phyloP scores from a whole-genome alignment of 2,113 vertebrate species.

The Pelecanus crispus region DNA sequence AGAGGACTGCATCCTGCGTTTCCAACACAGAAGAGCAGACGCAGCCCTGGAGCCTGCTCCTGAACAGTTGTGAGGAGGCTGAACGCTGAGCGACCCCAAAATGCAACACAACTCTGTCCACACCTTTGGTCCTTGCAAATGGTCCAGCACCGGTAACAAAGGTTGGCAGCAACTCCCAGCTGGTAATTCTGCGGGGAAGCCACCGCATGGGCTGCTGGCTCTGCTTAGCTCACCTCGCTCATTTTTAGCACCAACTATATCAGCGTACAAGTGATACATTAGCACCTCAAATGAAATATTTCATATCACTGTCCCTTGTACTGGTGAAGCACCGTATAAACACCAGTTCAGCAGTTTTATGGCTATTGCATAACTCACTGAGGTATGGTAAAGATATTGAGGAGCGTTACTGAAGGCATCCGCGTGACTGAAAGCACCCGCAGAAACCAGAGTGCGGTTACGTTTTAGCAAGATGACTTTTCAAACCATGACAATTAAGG shows the following conservation, averaged over 20 bases:
- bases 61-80: background rate
- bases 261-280: conserved; percentile 53
- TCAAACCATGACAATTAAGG: background rate
- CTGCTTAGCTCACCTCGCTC: background rate
- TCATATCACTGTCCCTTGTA: conserved; percentile 69
- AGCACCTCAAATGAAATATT: conserved; percentile 63
- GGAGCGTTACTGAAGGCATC: conserved; percentile 28
- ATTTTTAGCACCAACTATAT: conserved; percentile 51
- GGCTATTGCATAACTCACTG: conserved; percentile 78
- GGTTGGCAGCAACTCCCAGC: background rate
- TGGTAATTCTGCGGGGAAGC: background rate
- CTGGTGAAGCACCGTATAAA: conserved; percentile 75
- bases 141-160: background rate
- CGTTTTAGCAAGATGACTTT: background rate
- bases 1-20: background rate
- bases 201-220: background rate
- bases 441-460: conserved; percentile 39
- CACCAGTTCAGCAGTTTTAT: conserved; percentile 66
- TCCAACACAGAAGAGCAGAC: background rate
- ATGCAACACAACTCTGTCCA: background rate
- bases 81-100: background rate
- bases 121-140: conserved; percentile 4
- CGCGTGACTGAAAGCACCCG: conserved; percentile 35
- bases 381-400: conserved; percentile 77
- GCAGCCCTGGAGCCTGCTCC: background rate